Conservation (phyloP, 2,888 invertebrate genomes). For the Crepidodera aurea region DNA sequence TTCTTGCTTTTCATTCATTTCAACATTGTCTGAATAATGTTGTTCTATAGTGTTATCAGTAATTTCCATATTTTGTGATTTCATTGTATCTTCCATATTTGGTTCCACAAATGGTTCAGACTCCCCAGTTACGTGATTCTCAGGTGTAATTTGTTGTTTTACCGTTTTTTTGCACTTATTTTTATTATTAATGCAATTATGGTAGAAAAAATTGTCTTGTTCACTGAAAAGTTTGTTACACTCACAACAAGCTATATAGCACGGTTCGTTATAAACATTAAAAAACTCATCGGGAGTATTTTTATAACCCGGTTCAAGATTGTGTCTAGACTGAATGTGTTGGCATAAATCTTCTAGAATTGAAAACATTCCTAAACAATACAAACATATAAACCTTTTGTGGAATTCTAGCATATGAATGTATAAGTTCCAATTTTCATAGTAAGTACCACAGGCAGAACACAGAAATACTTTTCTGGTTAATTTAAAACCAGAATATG, state of each 20-base stretch:
- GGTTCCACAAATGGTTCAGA: slow-evolving; percentile 37
- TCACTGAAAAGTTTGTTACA: slow-evolving; percentile 82
- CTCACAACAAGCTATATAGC: slow-evolving; percentile 81
- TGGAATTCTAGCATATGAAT: slow-evolving; percentile 85
- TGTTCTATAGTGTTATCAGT: not conserved
- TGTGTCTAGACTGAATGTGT: slow-evolving; percentile 81
- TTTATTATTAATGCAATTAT: slow-evolving; percentile 67
- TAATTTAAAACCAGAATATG: slow-evolving; percentile 68
- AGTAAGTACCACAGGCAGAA: slow-evolving; percentile 83
- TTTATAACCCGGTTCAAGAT: slow-evolving; percentile 75
- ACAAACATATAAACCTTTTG: slow-evolving; percentile 81
- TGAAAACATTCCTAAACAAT: slow-evolving; percentile 84
- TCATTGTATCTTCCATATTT: slow-evolving; percentile 28
- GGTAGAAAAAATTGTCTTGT: slow-evolving; percentile 78
- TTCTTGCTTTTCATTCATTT: slow-evolving; percentile 20
- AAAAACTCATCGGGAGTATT: slow-evolving; percentile 74
- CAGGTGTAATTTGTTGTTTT: slow-evolving; percentile 49
- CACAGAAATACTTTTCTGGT: slow-evolving; percentile 83
- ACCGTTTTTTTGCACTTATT: slow-evolving; percentile 41
- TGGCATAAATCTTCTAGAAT: slow-evolving; percentile 80
- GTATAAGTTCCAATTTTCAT: slow-evolving; percentile 87
- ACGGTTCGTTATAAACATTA: slow-evolving; percentile 70
- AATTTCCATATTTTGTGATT: slow-evolving; percentile 29
- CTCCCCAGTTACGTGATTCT: slow-evolving; percentile 55
- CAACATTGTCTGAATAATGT: too few species aligned